Evolutionary conservation across 2,113 vertebrate genomes (phyloP).

Genomic region (Eulemur rufifrons): DNA sequence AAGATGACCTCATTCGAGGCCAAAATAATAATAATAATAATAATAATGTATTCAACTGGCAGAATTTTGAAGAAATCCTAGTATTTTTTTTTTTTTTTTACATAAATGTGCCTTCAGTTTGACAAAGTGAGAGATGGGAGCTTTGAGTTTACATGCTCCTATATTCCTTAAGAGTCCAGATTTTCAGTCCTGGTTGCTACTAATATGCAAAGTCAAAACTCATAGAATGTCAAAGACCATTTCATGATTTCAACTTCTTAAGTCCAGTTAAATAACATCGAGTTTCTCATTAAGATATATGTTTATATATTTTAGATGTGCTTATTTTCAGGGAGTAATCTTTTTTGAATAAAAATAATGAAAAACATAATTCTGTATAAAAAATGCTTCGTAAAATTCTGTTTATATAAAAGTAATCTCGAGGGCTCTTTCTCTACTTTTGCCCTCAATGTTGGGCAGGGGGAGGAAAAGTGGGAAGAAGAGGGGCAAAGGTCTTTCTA

Average conservation of each 20-base stretch:
- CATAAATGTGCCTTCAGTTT: neutral
- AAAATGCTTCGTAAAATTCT: neutral
- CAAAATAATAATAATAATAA: neutral
- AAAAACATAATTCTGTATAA: neutral
- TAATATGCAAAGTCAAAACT: neutral
- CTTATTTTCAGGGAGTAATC: neutral
- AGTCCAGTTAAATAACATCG: neutral
- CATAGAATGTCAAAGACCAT: neutral
- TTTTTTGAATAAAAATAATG: neutral
- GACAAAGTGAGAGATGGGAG: neutral
- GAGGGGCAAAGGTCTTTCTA: neutral
- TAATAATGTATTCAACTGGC: neutral
- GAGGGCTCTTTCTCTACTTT: neutral
- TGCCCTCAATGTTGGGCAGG: neutral
- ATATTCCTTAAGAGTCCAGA: neutral
- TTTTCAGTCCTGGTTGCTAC: neutral
- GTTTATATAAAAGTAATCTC: neutral
- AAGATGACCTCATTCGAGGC: neutral
- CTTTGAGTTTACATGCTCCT: neutral
- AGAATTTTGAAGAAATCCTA: neutral
- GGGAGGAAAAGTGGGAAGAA: neutral
- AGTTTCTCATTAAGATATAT: neutral
- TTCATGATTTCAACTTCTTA: slow-evolving; percentile 16
- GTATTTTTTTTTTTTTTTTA: neutral
- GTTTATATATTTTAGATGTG: neutral